Base-by-base conservation (phyloP, 2,797 vertebrate genomes). In the Yasuhikotakia modesta region DNA sequence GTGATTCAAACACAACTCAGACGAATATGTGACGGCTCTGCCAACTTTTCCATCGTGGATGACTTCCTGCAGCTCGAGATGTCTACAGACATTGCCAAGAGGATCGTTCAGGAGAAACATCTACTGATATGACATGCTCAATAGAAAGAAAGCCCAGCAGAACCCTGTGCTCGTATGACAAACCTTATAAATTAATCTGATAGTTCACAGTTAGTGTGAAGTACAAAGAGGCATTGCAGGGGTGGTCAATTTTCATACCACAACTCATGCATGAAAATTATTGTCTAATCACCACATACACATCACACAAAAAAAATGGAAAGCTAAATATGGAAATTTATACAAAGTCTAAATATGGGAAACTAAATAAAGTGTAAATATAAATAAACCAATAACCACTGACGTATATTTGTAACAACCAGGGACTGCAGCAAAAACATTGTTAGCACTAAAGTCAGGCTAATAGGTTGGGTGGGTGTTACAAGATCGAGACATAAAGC, bases 401-500 rank as follows among this genome's bases (percentile, higher is more conserved):
- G 27, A 39, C 50, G 32, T 61, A 17, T 61, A n/a, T 32, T 50
- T 27, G 48, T 35, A 69, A 55, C 74, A 69, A 61, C n/a, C 32
- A 17, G 46, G 16, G 8, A 46, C 11, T 1, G n/a, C 5, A 7
- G 45, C 64, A 70, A 39, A 64, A 67, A 65, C 67, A 45, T 16
- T 11, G 39, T 2, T 7, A 69, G 46, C 22, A 60, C 55, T 80
- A 65, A 13, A 69, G 48, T 73, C 65, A 76, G 16, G 64, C 69
- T 75, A 78, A 75, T 70, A 81, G 70, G 43, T 76, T 19, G 14
- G 39, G 39, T 43, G 39, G 57, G 57, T 50, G 78, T 84, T 80
- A 80, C 11, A 46, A 22, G 78, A 80, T 78, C 61, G 27, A 66
- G 70, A 64, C 61, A 55, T 78, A 78, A 61, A 55, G 77, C 55